Base-by-base conservation (phyloP, 92 coral and sea anemone species). In the Desmophyllum pertusum region DNA sequence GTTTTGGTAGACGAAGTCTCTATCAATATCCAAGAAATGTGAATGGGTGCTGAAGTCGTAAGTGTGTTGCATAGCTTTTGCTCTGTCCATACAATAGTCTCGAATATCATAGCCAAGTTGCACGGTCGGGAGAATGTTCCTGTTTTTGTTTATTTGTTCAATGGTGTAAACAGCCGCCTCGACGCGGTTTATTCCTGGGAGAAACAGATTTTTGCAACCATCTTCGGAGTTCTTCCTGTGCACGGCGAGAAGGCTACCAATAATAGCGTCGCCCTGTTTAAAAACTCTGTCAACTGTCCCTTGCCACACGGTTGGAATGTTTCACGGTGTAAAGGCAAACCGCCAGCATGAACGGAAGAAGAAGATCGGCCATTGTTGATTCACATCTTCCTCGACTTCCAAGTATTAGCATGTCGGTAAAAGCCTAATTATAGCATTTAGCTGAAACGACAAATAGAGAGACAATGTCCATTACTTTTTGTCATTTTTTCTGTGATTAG, bases 61-160 rank as follows among this genome's bases (percentile, higher is more conserved):
- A 9, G 96, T 83, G 33, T 91, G 80, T 40, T 84, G 70, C 96
- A 93, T 93, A 7, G 96, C 92, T 27, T 87, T 69, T 46, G 85
- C 92, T 73, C 94, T 64, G 77, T 87, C 91, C 73, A 70, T 82
- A 63, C 96, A 93, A 79, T 88, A 79, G 85, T 95, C 95, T 31
- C 96, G 89, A 42, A 95, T 91, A 38, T 95, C 95, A 79, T 93
- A 95, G 17, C 98, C 98, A 23, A 95, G 92, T 1, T 84, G 69
- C 10, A 87, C 33, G n/a, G 84, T 80, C 48, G 88, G 92, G 42
- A 95, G 89, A 18, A 95, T 81, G 13, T 80, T 84, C 59, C 71
- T 17, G 77, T 87, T 80, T 40, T 89, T 83, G 88, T 95, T 95
- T 69, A 95, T 89, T 77, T 85, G 85, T 31, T 91, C 90, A 29